These are phyloP conservation scores for Cataglyphis hispanica DNA, from an alignment of 1,140 invertebrate species.

Conservation along the genomic window DNA sequence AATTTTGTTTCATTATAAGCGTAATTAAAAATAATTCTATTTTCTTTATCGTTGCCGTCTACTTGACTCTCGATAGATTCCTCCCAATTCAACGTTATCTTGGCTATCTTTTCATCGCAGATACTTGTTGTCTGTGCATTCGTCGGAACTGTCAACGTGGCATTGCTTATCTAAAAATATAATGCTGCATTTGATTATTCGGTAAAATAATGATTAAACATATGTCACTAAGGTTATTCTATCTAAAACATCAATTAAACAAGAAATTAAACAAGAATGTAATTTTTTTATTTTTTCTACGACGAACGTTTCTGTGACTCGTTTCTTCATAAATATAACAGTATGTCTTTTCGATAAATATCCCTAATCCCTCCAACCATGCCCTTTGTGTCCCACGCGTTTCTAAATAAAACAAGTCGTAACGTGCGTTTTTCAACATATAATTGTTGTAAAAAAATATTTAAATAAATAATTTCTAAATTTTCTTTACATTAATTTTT, in stretches of 20 bases:
- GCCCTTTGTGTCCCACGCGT: no score
- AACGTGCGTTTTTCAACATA: no score
- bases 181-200: not conserved
- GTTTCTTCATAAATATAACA: not conserved
- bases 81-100: constrained; percentile 17
- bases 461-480: no score
- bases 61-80: not conserved
- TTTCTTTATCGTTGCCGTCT: not conserved
- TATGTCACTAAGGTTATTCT: not conserved
- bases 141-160: not conserved
- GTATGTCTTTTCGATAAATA: not conserved
- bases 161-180: not conserved
- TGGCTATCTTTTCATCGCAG: not conserved
- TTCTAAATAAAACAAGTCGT: no score
- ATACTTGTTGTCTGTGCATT: not conserved
- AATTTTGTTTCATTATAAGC: not conserved
- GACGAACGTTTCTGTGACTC: not conserved
- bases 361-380: no score
- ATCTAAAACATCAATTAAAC: not conserved
- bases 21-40: constrained; percentile 22
- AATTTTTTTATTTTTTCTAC: not conserved
- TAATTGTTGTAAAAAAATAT: no score
- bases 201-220: not conserved
- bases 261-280: no score
- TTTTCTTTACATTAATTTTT: no score